phyloP scores from a whole-genome alignment of 2,888 invertebrate species.

The Drosophila crucigera region DNA sequence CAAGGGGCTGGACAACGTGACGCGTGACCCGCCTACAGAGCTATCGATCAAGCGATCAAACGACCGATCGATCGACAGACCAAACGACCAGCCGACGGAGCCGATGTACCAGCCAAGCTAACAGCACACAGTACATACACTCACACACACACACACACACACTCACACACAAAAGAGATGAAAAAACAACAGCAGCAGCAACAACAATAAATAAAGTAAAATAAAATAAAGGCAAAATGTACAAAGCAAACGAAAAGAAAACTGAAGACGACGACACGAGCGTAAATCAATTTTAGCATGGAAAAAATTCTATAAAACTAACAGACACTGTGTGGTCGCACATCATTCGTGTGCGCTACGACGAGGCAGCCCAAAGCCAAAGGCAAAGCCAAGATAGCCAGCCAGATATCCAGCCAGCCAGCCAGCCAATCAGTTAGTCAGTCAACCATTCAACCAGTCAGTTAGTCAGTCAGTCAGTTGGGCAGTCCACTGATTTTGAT shows the following conservation, averaged over 20 bases:
- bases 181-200: conserved; percentile 7
- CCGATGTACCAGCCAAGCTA: conserved; percentile 41
- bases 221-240: conserved; percentile 71
- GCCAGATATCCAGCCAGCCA: conserved; percentile 35
- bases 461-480: conserved; percentile 41
- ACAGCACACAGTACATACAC: conserved; percentile 24
- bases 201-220: conserved; percentile 33
- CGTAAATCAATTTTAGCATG: conserved; percentile 80
- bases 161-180: conserved; percentile 3
- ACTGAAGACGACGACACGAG: conserved; percentile 79
- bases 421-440: conserved; percentile 26
- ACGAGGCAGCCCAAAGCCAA: conserved; percentile 63
- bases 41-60: conserved; percentile 73
- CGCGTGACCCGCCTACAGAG: conserved; percentile 81
- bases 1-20: conserved; percentile 62
- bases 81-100: conserved; percentile 14
- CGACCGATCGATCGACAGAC: conserved; percentile 39
- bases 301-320: conserved; percentile 84
- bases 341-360: conserved; percentile 78
- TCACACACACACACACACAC: conserved; percentile 3
- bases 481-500: conserved; percentile 62
- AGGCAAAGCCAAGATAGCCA: conserved; percentile 48
- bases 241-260: conserved; percentile 76
- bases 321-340: conserved; percentile 80
- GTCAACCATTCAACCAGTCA: conserved; percentile 24